Conservation (phyloP, 2,888 invertebrate genomes). For the Fragum whitleyi region DNA sequence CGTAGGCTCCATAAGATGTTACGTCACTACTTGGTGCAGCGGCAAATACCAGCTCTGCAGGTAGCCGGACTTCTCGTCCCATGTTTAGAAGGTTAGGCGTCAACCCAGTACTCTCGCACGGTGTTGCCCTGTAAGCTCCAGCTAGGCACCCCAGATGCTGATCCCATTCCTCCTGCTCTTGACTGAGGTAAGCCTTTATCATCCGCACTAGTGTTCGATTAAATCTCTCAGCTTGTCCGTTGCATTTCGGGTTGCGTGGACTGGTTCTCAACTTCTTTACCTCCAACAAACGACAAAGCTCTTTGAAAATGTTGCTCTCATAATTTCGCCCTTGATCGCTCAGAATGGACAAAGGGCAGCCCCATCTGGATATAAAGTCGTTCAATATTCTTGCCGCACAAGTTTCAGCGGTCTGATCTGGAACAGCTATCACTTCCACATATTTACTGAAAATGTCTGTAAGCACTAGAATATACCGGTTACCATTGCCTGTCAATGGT, state of each 20-base stretch:
- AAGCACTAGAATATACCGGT: conserved; percentile 18
- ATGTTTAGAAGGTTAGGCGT: conserved; percentile 57
- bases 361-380: conserved; percentile 43
- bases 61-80: conserved; percentile 54
- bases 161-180: conserved; percentile 51
- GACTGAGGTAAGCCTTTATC: conserved; percentile 52
- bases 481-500: conserved; percentile 15
- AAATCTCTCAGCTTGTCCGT: conserved; percentile 55
- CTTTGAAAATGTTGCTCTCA: conserved; percentile 39
- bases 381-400: conserved; percentile 28
- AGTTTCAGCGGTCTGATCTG: too few species aligned
- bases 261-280: conserved; percentile 47
- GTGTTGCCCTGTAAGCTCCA: conserved; percentile 55
- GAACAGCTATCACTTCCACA: too few species aligned
- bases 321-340: too few species aligned
- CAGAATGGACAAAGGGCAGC: conserved; percentile 31
- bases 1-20: conserved; percentile 23
- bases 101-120: conserved; percentile 45
- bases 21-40: not conserved
- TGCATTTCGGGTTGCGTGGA: conserved; percentile 51
- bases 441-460: conserved; percentile 29
- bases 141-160: conserved; percentile 49
- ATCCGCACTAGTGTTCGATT: conserved; percentile 50
- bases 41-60: conserved; percentile 46
- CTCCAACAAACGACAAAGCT: conserved; percentile 32